Base-by-base conservation (phyloP, 1,140 invertebrate species). In the Ephestia elutella region DNA sequence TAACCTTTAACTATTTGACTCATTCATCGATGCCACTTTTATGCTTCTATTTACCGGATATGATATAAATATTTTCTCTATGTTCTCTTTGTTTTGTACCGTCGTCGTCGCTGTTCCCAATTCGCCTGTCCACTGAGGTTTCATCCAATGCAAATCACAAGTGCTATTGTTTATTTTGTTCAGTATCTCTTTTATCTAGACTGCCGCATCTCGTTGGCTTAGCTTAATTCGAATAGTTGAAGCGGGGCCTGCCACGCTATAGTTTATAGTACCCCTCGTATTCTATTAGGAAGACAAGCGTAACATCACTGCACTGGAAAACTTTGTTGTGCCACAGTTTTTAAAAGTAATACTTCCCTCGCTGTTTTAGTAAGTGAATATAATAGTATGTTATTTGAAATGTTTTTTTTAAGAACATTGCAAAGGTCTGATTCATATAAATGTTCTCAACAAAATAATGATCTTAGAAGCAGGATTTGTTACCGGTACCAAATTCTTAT, bases 101-200 rank as follows among this genome's bases (percentile, higher is more conserved):
- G 30, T 17, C 57, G 50, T 38, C 59, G 57, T 17, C 57, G 50
- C 35, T 57, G 57, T 32, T 48, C 57, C 58, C 56, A 54, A 56
- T 65, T 59, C 60, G 49, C 56, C 59, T 61, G 59, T 65, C 68
- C 62, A 48, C 18, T 60, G 44, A 63, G 58, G 56, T 71, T 70
- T 68, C n/a, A 53, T 53, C 21, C 69, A 71, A 71, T 71, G 62
- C 63, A 73, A 71, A 65, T 70, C 59, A 61, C 56, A 44, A 38
- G 54, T 60, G 62, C 57, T 58, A 25, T 25, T 54, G 54, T 64
- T 51, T 57, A 49, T 65, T 65, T 50, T 58, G 18, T 53, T 49
- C 56, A 59, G 58, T 49, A 48, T 13, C 7, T 9, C 38, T 44
- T 44, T 44, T 44, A 44, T 44, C 38, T 44, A 44, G 38, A 2